phyloP scores from a whole-genome alignment of 2,888 invertebrate species.

The Rhagophthalmus giganteus region DNA sequence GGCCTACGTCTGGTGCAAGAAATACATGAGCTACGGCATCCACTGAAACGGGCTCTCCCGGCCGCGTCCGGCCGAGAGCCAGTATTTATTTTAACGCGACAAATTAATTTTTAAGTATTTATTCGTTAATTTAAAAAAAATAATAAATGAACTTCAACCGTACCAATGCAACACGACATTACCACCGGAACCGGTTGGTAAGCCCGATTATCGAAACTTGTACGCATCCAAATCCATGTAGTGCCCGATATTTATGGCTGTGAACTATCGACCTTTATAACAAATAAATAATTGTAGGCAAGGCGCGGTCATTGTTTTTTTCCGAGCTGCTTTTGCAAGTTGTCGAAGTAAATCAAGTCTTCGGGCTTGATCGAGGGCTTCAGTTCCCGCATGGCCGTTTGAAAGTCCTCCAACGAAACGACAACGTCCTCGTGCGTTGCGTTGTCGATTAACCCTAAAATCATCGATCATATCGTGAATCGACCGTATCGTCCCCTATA shows the following conservation, averaged over 20 bases:
- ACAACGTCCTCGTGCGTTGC: slow-evolving; percentile 61
- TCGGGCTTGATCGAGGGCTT: slow-evolving; percentile 71
- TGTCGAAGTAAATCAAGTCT: slow-evolving; percentile 70
- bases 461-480: too few species aligned
- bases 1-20: slow-evolving; percentile 63
- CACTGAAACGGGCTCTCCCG: too few species aligned
- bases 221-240: too few species aligned
- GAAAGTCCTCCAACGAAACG: slow-evolving; percentile 67
- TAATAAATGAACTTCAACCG: not conserved
- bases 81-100: too few species aligned
- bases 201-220: too few species aligned
- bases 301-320: too few species aligned
- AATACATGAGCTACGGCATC: slow-evolving; percentile 62
- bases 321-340: slow-evolving; percentile 45
- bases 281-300: not conserved
- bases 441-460: too few species aligned
- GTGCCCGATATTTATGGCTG: too few species aligned
- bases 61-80: too few species aligned
- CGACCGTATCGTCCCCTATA: not conserved
- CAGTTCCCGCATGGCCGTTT: slow-evolving; percentile 63
- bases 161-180: not conserved
- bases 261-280: not conserved
- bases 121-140: not conserved
- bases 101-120: slow-evolving; percentile 3
- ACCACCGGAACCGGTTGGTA: too few species aligned